Evolutionary conservation across 2,797 vertebrate genomes (phyloP).

Genomic region (Benthosema pterotum): DNA sequence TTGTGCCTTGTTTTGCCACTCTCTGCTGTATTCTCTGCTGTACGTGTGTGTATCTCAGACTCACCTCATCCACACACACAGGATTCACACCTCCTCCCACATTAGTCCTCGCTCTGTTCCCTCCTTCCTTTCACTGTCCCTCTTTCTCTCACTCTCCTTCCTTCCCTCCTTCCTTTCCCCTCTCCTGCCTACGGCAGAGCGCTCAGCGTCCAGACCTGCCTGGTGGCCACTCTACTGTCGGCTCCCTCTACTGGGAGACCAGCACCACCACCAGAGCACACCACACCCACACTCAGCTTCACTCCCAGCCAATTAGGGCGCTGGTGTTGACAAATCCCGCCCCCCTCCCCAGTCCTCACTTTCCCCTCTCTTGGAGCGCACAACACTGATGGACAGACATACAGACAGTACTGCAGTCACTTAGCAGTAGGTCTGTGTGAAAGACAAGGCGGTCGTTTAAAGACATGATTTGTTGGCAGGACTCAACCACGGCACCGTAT

Average conservation of each 20-base stretch:
- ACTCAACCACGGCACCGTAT: too few relatives aligned
- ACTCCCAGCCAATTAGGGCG: constrained; percentile 49
- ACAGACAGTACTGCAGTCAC: background rate
- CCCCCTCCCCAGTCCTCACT: constrained; percentile 19
- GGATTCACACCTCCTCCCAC: constrained; percentile 69
- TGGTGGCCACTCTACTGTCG: constrained; percentile 32
- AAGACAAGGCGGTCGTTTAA: too few relatives aligned
- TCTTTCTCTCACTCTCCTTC: constrained; percentile 23
- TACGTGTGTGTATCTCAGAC: constrained; percentile 46
- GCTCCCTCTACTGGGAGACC: constrained; percentile 12
- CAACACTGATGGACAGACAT: background rate
- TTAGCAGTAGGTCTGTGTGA: too few relatives aligned
- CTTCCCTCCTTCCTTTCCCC: constrained; percentile 13
- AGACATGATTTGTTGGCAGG: too few relatives aligned
- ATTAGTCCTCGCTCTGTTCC: constrained; percentile 38
- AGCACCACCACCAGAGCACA: constrained; percentile 6
- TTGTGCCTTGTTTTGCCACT: background rate
- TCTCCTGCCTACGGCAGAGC: constrained; percentile 25
- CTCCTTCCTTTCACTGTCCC: constrained; percentile 1
- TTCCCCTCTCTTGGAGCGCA: too few relatives aligned
- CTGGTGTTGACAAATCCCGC: constrained; percentile 32
- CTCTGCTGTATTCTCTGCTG: constrained; percentile 13
- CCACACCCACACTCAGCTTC: constrained; percentile 8
- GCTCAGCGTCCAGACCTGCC: constrained; percentile 46
- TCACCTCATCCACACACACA: constrained; percentile 50